Evolutionary conservation across 1,140 invertebrate genomes (phyloP).

Genomic region (Kradibia gibbosae): DNA sequence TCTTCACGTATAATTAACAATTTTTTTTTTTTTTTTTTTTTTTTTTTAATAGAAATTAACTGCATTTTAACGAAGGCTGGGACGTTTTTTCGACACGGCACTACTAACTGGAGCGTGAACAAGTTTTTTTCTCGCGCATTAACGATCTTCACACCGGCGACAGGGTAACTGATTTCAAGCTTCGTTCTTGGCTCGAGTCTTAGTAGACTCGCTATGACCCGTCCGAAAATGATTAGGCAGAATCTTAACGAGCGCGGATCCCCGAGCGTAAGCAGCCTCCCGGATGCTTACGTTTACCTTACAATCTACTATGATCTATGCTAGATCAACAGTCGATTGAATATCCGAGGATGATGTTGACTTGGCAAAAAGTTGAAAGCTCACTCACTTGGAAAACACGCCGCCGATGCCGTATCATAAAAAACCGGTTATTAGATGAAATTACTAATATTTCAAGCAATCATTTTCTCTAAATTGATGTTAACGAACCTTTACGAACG

Average conservation of each 20-base stretch:
- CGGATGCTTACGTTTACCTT: not conserved
- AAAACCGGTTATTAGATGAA: conserved; percentile 28
- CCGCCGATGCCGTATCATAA: not conserved
- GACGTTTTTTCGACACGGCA: not conserved
- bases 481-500: too few relatives aligned
- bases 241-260: conserved; percentile 41
- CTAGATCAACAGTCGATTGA: not conserved
- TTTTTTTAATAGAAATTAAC: not conserved
- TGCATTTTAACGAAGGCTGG: not conserved
- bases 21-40: too few relatives aligned
- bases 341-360: conserved; percentile 16
- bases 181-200: conserved; percentile 49
- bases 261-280: not conserved
- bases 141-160: conserved; percentile 43
- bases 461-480: conserved; percentile 18
- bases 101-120: conserved; percentile 22
- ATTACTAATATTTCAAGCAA: conserved; percentile 5
- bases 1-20: not conserved
- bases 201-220: not conserved
- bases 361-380: conserved; percentile 17
- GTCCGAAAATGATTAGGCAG: conserved; percentile 47
- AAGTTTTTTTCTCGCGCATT: conserved; percentile 1
- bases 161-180: conserved; percentile 59
- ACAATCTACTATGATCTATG: conserved; percentile 25
- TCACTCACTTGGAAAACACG: not conserved